Base-by-base conservation (phyloP, 2,113 vertebrate species). In the Machaerirhynchus nigripectus region DNA sequence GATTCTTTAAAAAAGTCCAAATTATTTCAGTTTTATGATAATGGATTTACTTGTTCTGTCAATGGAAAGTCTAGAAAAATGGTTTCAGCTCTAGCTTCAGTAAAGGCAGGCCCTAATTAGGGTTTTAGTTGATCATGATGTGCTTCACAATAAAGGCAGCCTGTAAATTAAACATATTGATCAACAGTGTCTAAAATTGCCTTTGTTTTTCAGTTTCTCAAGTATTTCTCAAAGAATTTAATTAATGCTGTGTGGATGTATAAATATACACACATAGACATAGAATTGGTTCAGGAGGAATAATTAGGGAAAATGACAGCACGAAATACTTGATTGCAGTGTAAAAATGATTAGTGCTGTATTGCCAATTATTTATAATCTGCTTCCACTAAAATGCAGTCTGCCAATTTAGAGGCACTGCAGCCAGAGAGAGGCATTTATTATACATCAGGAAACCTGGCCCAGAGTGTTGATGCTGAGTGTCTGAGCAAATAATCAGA, bases 181-280 rank as follows among this genome's bases (percentile, higher is more conserved):
- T 59, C 39, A 89, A n/a, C 15, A 67, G 10, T 28, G 30, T 84
- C 70, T 46, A 39, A 78, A 87, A 84, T 35, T 61, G 24, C 22
- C 28, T 8, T n/a, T n/a, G n/a, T n/a, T n/a, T n/a, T n/a, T n/a
- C 50, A 23, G 7, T 40, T 84, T 67, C 42, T 79, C 33, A 71
- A 71, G 33, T 47, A 19, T 23, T 77, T 63, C 26, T 74, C 31
- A 6, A 64, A 56, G 84, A 56, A 39, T 12, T 5, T 55, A 35
- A 19, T 44, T 9, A 30, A 6, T n/a, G 13, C 3, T 63, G 33
- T 53, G 8, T 73, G 9, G 23, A 0, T 80, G 5, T 57, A 7
- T n/a, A 5, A 4, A 5, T 11, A 5, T 5, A 17, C 7, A 40
- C 4, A n/a, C 7, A 19, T 4, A 26, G 0, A 23, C 8, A 12